These are phyloP conservation scores for Diploptera punctata DNA, from an alignment of 2,888 invertebrate species.

Conservation along the genomic window DNA sequence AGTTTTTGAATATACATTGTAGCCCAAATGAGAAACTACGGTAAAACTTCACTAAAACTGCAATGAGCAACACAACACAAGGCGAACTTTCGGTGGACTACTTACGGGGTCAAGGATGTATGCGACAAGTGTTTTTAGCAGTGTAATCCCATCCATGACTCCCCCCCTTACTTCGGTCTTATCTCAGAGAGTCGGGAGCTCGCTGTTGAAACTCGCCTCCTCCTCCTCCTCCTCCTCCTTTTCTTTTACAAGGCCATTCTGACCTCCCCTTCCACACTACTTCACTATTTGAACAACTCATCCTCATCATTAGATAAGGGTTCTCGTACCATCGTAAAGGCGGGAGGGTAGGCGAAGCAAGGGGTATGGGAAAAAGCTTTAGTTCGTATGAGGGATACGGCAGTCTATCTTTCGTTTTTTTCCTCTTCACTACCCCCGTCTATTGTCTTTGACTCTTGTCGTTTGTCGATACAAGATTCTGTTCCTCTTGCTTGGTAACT, in stretches of 20 bases:
- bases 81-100: too few relatives aligned
- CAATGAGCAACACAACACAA: too few relatives aligned
- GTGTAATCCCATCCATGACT: too few relatives aligned
- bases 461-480: not conserved
- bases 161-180: too few relatives aligned
- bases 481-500: not conserved
- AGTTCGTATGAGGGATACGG: too few relatives aligned
- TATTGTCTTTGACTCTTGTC: slow-evolving; percentile 1
- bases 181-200: not conserved
- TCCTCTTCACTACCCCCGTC: not conserved
- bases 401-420: not conserved
- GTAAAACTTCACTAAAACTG: too few relatives aligned
- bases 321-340: not conserved
- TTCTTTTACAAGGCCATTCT: not conserved
- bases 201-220: not conserved
- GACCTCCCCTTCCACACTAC: not conserved
- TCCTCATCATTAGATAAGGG: slow-evolving; percentile 1
- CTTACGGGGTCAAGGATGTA: too few relatives aligned
- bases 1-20: too few relatives aligned
- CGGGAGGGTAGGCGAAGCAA: too few relatives aligned
- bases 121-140: too few relatives aligned
- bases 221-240: not conserved
- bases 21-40: too few relatives aligned
- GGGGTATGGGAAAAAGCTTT: too few relatives aligned
- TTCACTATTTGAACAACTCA: not conserved